These are phyloP conservation scores for Paelopatides confundens DNA, from an alignment of 53 echinoderm and acorn worm genomes.

Conservation along the genomic window DNA sequence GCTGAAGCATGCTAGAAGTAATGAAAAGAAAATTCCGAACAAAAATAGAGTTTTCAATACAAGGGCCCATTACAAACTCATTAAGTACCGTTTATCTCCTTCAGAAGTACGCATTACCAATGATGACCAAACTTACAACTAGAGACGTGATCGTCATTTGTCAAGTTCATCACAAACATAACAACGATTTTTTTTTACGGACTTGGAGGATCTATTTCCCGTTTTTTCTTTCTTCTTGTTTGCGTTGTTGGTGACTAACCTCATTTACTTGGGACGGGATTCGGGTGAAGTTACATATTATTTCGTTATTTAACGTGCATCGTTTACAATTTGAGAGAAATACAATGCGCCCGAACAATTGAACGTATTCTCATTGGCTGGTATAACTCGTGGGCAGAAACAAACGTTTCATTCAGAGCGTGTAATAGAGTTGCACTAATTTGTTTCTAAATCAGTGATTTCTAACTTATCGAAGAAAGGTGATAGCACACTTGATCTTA, in stretches of 20 bases:
- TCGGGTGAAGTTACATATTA: neutral
- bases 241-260: conserved; percentile 13
- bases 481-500: neutral
- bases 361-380: conserved; percentile 29
- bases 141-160: neutral
- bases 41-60: no score
- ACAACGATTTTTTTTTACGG: neutral
- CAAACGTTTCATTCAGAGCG: conserved; percentile 15
- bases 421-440: neutral
- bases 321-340: conserved; percentile 26
- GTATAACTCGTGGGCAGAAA: neutral
- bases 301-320: conserved; percentile 2
- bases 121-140: neutral
- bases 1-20: no score
- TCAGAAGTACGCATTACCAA: neutral
- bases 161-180: neutral
- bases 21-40: no score
- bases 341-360: neutral
- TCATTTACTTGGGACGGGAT: neutral
- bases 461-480: neutral
- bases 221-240: no score
- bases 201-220: neutral
- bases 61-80: no score
- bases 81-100: no score
- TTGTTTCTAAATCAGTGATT: conserved; percentile 45